Conservation (phyloP, 2,888 invertebrate genomes). For the Machimus rusticus region DNA sequence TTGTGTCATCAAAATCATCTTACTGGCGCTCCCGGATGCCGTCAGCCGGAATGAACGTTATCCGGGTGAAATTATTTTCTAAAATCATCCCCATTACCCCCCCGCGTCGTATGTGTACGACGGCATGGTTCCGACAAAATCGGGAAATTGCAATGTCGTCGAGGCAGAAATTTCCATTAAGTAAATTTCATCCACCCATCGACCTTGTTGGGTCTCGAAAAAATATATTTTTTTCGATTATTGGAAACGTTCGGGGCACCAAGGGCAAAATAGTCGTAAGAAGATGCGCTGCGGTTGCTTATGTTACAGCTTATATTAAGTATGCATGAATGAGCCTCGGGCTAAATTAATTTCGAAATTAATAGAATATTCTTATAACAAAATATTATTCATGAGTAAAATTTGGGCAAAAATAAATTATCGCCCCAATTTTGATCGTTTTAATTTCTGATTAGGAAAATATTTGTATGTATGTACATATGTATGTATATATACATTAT, state of each 20-base stretch:
- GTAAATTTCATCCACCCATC: not conserved
- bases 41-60: not conserved
- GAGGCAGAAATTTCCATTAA: constrained; percentile 22
- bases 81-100: not conserved
- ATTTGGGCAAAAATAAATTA: too few species aligned
- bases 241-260: not conserved
- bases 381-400: too few species aligned
- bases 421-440: too few species aligned
- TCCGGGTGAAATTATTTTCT: constrained; percentile 4
- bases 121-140: not conserved
- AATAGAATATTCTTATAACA: not conserved
- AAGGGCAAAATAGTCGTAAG: not conserved
- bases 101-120: not conserved
- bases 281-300: not conserved
- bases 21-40: not conserved
- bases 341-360: too few species aligned
- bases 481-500: too few species aligned
- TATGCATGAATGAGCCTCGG: not conserved
- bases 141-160: not conserved
- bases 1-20: not conserved
- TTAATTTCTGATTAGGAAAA: too few species aligned
- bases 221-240: not conserved
- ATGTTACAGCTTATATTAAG: not conserved
- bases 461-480: too few species aligned
- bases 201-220: not conserved